A percentile compares a stretch with the other conserved stretches of the same genome.
Evolutionary conservation across 2,797 vertebrate genomes (phyloP).

Genomic region (Eulemur coronatus): DNA sequence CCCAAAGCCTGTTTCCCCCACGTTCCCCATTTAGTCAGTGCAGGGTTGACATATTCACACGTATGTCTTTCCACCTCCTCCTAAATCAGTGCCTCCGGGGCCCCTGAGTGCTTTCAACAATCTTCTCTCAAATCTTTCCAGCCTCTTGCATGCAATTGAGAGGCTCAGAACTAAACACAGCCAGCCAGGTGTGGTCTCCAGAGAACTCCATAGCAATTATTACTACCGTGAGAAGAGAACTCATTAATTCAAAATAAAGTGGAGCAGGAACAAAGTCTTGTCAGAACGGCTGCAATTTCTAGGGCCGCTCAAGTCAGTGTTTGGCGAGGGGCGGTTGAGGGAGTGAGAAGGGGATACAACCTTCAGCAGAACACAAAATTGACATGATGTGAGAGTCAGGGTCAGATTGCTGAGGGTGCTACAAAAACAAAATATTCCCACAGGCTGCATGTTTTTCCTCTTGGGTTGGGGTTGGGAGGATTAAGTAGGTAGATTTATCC

Average conservation of each 20-base stretch:
- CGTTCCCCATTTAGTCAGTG: not conserved
- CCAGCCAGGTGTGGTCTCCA: not conserved
- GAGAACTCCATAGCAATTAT: not conserved
- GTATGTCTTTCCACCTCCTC: not conserved
- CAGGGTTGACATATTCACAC: not conserved
- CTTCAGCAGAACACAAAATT: not conserved
- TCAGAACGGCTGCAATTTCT: slow-evolving; percentile 33
- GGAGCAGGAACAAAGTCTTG: slow-evolving; percentile 22
- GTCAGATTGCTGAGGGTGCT: not conserved
- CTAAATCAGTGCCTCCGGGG: slow-evolving; percentile 43
- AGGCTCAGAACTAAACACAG: slow-evolving; percentile 14
- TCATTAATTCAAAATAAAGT: slow-evolving; percentile 52
- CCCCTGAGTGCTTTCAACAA: not conserved
- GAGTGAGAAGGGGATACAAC: not conserved
- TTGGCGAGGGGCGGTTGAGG: not conserved
- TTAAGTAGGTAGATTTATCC: not conserved
- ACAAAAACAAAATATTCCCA: not conserved
- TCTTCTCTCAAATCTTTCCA: slow-evolving; percentile 19
- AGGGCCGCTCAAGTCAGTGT: not conserved
- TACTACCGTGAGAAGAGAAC: slow-evolving; percentile 18
- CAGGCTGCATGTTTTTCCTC: not conserved
- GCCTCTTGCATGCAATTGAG: not conserved
- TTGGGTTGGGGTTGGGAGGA: not conserved
- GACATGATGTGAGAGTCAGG: rapidly evolving
- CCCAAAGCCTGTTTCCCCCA: not conserved